Conservation (phyloP, 2,113 vertebrate species). For the Nesogale talazaci region DNA sequence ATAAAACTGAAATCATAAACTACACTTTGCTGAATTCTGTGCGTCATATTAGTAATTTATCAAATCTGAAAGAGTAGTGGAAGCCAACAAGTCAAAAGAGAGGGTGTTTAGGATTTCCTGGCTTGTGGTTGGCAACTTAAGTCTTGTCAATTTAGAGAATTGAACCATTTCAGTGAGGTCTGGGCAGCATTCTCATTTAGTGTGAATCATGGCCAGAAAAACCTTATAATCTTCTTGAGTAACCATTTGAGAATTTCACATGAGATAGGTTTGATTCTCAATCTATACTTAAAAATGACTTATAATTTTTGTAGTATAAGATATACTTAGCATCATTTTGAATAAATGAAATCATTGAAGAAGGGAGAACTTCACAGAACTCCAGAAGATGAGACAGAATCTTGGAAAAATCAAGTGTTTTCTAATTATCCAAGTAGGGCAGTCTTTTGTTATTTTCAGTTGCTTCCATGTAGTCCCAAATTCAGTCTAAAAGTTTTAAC, state of each 20-base stretch:
- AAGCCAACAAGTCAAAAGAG: neutral
- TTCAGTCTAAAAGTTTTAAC: conserved; percentile 33
- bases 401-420: conserved; percentile 18
- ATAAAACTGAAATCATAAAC: neutral
- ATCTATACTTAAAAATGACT: neutral
- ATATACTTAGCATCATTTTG: neutral
- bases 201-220: neutral
- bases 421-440: neutral
- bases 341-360: conserved; percentile 25
- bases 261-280: neutral
- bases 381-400: conserved; percentile 6
- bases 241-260: conserved; percentile 5
- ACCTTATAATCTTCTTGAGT: neutral
- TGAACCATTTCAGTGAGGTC: neutral
- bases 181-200: neutral
- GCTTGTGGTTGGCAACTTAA: neutral
- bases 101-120: neutral
- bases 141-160: neutral
- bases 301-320: neutral
- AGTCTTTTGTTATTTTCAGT: conserved; percentile 5
- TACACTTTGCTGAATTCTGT: neutral
- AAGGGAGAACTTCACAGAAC: neutral
- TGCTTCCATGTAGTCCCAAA: neutral
- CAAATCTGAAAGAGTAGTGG: neutral
- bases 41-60: neutral